Conservation (phyloP, 2,797 vertebrate species). For the Gambusia yucatana region DNA sequence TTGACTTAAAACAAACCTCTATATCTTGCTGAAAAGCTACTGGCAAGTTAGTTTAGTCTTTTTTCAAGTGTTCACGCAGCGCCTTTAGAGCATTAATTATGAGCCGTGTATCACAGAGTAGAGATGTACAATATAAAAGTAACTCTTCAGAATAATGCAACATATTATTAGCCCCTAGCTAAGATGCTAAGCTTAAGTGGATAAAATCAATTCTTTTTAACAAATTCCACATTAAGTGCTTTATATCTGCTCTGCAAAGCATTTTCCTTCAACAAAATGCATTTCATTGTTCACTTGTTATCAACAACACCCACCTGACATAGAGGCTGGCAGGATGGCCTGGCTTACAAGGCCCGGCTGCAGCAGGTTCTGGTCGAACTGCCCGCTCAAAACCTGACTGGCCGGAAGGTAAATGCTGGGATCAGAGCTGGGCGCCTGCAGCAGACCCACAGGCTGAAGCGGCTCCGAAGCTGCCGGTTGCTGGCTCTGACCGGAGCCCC, state of each 20-base stretch:
- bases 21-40: no score
- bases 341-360: slow-evolving; percentile 93
- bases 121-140: neutral
- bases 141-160: neutral
- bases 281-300: neutral
- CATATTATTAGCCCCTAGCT: neutral
- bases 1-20: no score
- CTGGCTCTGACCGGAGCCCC: slow-evolving; percentile 47
- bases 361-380: slow-evolving; percentile 91
- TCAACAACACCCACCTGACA: slow-evolving; percentile 86
- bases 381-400: slow-evolving; percentile 88
- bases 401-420: slow-evolving; percentile 92
- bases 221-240: neutral
- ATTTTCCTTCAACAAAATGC: neutral
- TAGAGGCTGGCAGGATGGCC: slow-evolving; percentile 92
- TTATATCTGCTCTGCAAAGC: neutral
- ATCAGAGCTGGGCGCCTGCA: slow-evolving; percentile 83
- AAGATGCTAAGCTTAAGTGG: neutral
- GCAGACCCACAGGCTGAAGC: slow-evolving; percentile 83
- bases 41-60: no score
- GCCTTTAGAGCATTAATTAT: slow-evolving; percentile 9
- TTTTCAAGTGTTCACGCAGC: neutral
- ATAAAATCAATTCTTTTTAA: neutral
- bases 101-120: neutral
- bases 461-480: slow-evolving; percentile 73